Base-by-base conservation (phyloP, 2,797 vertebrate genomes). In the Chrysocyon brachyurus region DNA sequence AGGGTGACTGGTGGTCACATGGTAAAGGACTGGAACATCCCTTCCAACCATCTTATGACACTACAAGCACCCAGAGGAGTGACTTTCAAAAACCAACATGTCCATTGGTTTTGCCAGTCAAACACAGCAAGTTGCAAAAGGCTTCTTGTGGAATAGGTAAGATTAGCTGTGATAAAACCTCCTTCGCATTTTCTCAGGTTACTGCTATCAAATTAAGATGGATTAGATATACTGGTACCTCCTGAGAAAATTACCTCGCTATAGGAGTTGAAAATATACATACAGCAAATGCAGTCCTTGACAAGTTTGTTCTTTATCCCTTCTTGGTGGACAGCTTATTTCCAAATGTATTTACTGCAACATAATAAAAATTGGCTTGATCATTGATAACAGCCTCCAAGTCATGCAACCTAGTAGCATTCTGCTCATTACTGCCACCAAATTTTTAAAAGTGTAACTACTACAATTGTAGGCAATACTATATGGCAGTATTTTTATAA, bases 141-240 rank as follows among this genome's bases (percentile, higher is more conserved):
- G 91, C 98, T 97, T 95, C 91, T 0, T 91, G 57, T 88, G 98
- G 98, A 95, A 98, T 96, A 98, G 98, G 96, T 98, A 98, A 98
- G 98, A n/a, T 77, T 31, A 94, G 28, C n/a, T n/a, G 33, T 22
- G 40, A 12, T 0, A 26, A 78, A 72, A 68, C 5, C 49, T 78
- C 24, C 6, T 94, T 70, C 17, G 19, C 17, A 22, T 0, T 31
- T 12, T n/a, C 33, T 94, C 33, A 68, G 6, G n/a, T 33, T 83
- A 54, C 16, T 91, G 0, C 79, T 63, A 19, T 90, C 83, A 91
- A 96, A 88, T 87, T 78, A 95, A 54, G 7, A 77, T 95, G 8
- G 79, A 82, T 46, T 4, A 0, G 24, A 12, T 22, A 1, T 36
- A 36, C 40, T 56, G 63, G 49, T 31, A 77, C 31, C 79, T 57